Percentiles rank a stretch among this genome's conserved stretches.
These are phyloP conservation scores for Leuciscus idus DNA, from an alignment of 2,113 vertebrate genomes.

Conservation along the genomic window DNA sequence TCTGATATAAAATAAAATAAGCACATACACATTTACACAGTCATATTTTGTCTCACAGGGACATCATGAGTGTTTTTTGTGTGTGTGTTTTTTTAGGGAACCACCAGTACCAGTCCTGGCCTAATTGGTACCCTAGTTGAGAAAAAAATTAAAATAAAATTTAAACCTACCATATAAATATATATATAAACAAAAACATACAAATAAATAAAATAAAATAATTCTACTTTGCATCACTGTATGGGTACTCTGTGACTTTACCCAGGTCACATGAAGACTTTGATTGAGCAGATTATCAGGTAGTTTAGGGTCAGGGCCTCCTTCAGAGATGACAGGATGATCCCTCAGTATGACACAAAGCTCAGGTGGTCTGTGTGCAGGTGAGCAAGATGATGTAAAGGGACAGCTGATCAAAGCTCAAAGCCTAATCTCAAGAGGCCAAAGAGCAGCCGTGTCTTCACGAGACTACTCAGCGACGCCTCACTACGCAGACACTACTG, in stretches of 20 bases:
- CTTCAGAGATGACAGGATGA: slow-evolving; percentile 25
- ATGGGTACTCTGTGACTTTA: not conserved
- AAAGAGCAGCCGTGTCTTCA: not conserved
- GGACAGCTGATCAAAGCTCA: slow-evolving; percentile 24
- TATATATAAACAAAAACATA: not conserved
- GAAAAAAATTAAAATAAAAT: not conserved
- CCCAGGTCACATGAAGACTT: not conserved
- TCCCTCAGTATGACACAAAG: slow-evolving; percentile 19
- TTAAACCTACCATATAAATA: too few species aligned
- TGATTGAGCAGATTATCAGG: slow-evolving; percentile 4
- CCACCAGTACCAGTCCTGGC: not conserved
- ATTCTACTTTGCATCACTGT: not conserved
- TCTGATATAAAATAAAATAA: not conserved
- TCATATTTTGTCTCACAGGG: not conserved
- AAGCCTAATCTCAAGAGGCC: slow-evolving; percentile 32
- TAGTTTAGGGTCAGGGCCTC: slow-evolving; percentile 2
- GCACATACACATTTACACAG: not conserved
- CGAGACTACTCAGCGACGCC: slow-evolving; percentile 16
- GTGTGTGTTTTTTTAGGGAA: not conserved
- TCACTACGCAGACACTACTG: slow-evolving; percentile 37
- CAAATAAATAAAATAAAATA: not conserved
- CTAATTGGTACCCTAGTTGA: not conserved
- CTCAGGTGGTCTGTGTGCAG: slow-evolving; percentile 29
- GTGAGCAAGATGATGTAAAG: slow-evolving; percentile 22
- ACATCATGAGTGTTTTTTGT: not conserved